Evolutionary conservation across 1,140 invertebrate species (phyloP).

Genomic region (Penaeus indicus): DNA sequence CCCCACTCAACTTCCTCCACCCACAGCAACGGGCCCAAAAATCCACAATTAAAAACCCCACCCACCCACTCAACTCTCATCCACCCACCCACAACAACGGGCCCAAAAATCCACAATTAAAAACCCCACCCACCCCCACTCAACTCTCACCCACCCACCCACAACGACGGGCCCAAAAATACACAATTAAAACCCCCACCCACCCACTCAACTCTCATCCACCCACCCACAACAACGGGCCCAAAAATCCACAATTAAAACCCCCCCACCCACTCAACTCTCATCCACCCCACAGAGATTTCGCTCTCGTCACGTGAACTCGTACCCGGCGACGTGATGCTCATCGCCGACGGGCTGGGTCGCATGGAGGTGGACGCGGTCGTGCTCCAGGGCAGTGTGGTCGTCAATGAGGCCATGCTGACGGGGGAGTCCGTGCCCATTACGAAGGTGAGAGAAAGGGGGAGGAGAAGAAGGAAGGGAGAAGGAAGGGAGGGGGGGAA

Average conservation of each 20-base stretch:
- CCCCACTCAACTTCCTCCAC: background rate
- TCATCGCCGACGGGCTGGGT: constrained; percentile 57
- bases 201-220: too few species aligned
- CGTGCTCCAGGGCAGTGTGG: constrained; percentile 68
- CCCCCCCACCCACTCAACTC: background rate
- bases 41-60: too few species aligned
- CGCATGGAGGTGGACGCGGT: constrained; percentile 69
- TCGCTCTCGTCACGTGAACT: constrained; percentile 65
- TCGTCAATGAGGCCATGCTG: constrained; percentile 70
- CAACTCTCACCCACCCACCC: too few species aligned
- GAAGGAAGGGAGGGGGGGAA: too few species aligned
- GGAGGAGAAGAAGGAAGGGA: too few species aligned
- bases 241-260: background rate
- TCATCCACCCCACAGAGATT: background rate
- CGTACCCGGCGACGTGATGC: constrained; percentile 69
- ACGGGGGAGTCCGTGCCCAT: constrained; percentile 70
- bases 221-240: background rate
- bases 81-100: background rate
- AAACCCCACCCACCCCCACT: background rate
- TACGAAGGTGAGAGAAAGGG: constrained; percentile 67
- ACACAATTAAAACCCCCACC: too few species aligned
- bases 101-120: background rate
- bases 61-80: too few species aligned
- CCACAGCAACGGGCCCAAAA: too few species aligned
- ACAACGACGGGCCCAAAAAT: too few species aligned